Percentiles rank a stretch among this genome's conserved stretches.
Evolutionary conservation across 2,113 vertebrate species (phyloP).

Genomic region (Tragelaphus strepsiceros): DNA sequence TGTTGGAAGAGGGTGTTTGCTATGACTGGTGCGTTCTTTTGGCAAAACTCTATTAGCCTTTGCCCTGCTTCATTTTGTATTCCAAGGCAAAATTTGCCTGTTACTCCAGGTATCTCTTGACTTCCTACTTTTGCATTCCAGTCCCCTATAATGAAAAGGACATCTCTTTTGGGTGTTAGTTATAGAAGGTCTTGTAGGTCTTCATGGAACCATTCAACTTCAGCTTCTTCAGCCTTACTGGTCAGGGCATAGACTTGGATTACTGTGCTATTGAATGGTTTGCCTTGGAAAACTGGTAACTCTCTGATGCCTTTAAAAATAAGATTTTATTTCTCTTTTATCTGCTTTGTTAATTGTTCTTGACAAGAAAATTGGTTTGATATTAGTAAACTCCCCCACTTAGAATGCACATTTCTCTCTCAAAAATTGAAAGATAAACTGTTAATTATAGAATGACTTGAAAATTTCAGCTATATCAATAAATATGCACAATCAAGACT

Average conservation of each 20-base stretch:
- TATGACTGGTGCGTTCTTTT: rapidly evolving
- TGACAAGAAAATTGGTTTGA: not conserved
- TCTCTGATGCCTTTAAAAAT: not conserved
- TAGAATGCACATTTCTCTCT: not conserved
- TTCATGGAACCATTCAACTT: not conserved
- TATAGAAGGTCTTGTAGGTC: not conserved
- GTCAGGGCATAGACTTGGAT: not conserved
- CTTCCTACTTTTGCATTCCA: not conserved
- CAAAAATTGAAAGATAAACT: not conserved
- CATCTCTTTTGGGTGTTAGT: not conserved
- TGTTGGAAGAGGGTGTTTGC: not conserved
- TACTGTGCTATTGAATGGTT: not conserved
- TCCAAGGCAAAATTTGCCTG: not conserved
- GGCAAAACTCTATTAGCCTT: not conserved
- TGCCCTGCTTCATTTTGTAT: not conserved
- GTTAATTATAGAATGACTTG: not conserved
- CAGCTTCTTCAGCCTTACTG: not conserved
- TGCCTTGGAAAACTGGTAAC: not conserved
- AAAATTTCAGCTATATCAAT: not conserved
- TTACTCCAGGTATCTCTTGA: not conserved
- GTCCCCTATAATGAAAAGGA: not conserved
- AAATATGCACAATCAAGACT: not conserved
- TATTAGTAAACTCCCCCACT: not conserved
- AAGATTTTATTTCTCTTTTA: not conserved
- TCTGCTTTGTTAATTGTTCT: not conserved